Percentiles rank a stretch among this genome's conserved stretches.
Conservation (phyloP, 1,140 invertebrate species). For the Anastrepha obliqua region DNA sequence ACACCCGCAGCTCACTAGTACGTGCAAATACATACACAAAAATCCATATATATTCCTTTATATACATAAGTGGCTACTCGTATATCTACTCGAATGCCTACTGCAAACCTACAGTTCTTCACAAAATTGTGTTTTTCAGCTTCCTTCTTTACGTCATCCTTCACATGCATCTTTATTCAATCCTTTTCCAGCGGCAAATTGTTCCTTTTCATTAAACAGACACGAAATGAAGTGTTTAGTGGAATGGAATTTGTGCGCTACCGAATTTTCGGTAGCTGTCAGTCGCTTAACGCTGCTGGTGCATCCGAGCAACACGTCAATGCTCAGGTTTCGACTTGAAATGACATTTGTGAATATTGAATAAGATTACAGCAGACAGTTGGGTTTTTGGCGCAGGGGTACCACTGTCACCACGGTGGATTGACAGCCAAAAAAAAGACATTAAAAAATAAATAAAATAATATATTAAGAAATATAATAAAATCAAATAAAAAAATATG, state of each 20-base stretch:
- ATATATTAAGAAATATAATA: not conserved
- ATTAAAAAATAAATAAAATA: constrained; percentile 1
- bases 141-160: not conserved
- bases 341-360: constrained; percentile 50
- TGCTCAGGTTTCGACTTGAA: constrained; percentile 50
- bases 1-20: too few relatives aligned
- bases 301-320: constrained; percentile 47
- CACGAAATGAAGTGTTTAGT: constrained; percentile 55
- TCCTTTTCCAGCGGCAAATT: constrained; percentile 39
- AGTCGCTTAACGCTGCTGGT: constrained; percentile 26
- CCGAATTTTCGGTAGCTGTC: constrained; percentile 54
- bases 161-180: constrained; percentile 11
- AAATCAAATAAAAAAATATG: not conserved
- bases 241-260: constrained; percentile 58
- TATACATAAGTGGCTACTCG: too few relatives aligned
- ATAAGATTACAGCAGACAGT: constrained; percentile 46
- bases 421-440: not conserved
- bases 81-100: too few relatives aligned
- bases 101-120: not conserved
- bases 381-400: not conserved
- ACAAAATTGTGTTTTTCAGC: too few relatives aligned
- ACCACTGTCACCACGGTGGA: not conserved
- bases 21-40: too few relatives aligned
- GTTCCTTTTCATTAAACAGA: constrained; percentile 48
- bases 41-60: too few relatives aligned